These are phyloP conservation scores for Andrena marginata DNA, from an alignment of 2,888 invertebrate species.

Conservation along the genomic window DNA sequence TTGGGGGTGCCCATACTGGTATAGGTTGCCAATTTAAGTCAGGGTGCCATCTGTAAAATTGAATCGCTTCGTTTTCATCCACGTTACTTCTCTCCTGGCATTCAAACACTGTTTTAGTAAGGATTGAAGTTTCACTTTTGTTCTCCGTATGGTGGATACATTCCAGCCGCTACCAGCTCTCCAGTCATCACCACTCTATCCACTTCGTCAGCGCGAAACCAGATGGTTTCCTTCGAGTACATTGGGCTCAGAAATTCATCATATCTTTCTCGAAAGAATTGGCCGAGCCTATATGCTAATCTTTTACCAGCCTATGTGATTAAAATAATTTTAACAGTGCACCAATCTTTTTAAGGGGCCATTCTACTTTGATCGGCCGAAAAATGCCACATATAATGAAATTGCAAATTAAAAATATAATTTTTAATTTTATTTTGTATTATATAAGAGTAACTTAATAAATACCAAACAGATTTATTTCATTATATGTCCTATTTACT, in stretches of 20 bases:
- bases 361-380: neutral
- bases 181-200: constrained; percentile 91
- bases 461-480: too few species aligned
- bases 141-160: constrained; percentile 87
- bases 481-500: too few species aligned
- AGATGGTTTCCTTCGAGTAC: constrained; percentile 34
- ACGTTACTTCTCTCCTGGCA: neutral
- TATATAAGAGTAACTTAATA: too few species aligned
- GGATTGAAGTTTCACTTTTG: constrained; percentile 79
- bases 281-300: constrained; percentile 35
- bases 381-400: too few species aligned
- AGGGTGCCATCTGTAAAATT: constrained; percentile 85
- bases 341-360: neutral
- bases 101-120: neutral
- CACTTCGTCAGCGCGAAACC: constrained; percentile 44
- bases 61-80: neutral
- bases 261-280: constrained; percentile 45
- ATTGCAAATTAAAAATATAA: too few species aligned
- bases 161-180: constrained; percentile 88
- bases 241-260: constrained; percentile 25
- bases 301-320: constrained; percentile 37
- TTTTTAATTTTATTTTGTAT: too few species aligned
- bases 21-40: constrained; percentile 89
- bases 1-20: constrained; percentile 44
- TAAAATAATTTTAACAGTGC: neutral